These are phyloP conservation scores for Andrena dorsata DNA, from an alignment of 2,888 invertebrate species.

Conservation along the genomic window DNA sequence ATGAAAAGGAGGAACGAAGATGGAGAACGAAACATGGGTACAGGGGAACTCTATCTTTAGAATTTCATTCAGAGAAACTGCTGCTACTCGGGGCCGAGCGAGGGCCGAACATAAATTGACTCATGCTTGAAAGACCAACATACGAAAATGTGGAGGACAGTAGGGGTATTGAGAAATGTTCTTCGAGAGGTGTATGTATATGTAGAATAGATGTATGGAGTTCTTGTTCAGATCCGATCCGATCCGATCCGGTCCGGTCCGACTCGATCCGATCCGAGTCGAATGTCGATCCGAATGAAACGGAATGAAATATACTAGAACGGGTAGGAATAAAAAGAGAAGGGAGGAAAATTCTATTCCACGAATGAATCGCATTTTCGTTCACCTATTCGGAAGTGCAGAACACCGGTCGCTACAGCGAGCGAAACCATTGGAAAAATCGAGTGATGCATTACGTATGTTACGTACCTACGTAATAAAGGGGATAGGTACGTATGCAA, in stretches of 20 bases:
- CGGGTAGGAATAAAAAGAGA: too few relatives aligned
- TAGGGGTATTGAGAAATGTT: conserved; percentile 9
- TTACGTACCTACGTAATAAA: too few relatives aligned
- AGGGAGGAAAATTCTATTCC: background rate
- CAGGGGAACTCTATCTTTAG: conserved; percentile 76
- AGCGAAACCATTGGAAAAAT: too few relatives aligned
- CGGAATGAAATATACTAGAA: too few relatives aligned
- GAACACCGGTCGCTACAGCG: background rate
- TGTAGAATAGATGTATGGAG: background rate
- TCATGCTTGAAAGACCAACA: conserved; percentile 60
- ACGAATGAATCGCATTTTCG: background rate
- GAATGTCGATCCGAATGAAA: background rate
- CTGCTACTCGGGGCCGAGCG: conserved; percentile 61
- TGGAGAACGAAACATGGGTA: conserved; percentile 30
- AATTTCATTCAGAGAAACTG: conserved; percentile 80
- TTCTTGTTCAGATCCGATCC: background rate
- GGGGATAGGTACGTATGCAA: too few relatives aligned
- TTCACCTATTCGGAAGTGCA: background rate
- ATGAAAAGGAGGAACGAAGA: conserved; percentile 29
- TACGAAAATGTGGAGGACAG: conserved; percentile 11
- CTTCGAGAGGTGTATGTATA: background rate
- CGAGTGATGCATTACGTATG: too few relatives aligned
- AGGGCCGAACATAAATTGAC: conserved; percentile 72
- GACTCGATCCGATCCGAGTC: background rate
- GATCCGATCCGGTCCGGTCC: too few relatives aligned